Conservation (phyloP, 1,140 invertebrate species). For the Brachionus calyciflorus region DNA sequence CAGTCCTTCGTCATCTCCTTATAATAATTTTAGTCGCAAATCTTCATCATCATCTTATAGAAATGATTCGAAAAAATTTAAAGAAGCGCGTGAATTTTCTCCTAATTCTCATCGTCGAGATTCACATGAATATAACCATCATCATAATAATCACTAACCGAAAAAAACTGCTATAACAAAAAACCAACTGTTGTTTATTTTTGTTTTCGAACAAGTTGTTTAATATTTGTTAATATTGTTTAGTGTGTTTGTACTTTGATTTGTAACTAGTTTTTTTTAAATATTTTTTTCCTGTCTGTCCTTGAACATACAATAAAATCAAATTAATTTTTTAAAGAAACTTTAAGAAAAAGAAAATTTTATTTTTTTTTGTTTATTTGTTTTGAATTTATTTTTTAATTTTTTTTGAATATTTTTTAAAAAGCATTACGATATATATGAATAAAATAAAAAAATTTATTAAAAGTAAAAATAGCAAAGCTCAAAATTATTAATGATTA, state of each 20-base stretch:
- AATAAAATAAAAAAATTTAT: no score
- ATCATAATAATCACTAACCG: background rate
- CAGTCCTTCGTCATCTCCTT: conserved; percentile 6
- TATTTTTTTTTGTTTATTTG: no score
- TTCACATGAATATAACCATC: background rate
- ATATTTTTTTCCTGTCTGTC: no score
- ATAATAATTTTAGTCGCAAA: background rate
- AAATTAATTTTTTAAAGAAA: no score
- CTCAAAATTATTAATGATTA: no score
- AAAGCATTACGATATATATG: no score
- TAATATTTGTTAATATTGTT: conserved; percentile 27
- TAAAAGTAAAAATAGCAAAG: no score
- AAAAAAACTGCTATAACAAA: background rate
- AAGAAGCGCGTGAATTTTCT: background rate
- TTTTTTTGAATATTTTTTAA: no score
- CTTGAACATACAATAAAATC: no score
- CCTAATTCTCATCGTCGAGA: background rate
- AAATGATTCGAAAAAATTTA: background rate
- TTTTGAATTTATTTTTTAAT: no score
- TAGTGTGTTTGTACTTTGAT: conserved; percentile 1
- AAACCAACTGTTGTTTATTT: background rate
- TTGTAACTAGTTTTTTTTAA: background rate
- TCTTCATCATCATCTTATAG: conserved; percentile 4
- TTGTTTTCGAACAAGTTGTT: background rate
- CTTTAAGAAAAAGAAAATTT: no score